phyloP scores from a whole-genome alignment of 2,797 vertebrate species.

The Alauda arvensis region DNA sequence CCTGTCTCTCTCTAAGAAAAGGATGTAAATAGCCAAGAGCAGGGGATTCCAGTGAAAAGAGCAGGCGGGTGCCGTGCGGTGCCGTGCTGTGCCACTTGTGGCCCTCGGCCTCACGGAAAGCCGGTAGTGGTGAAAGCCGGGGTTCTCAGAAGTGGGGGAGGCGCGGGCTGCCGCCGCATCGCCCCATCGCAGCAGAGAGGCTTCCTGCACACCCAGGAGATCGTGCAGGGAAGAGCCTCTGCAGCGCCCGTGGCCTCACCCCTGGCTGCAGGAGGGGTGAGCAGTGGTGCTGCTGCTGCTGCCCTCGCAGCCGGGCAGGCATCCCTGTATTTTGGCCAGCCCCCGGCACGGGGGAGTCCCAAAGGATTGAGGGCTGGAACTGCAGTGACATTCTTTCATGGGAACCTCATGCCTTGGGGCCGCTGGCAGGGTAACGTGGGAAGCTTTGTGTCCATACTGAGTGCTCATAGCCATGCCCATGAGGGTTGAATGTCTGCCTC shows the following conservation, averaged over 20 bases:
- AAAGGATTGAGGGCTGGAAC: not conserved
- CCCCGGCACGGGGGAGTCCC: fast-evolving
- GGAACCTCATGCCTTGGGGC: not conserved
- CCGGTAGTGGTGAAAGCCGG: slow-evolving; percentile 76
- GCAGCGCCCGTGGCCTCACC: not conserved
- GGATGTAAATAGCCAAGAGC: slow-evolving; percentile 52
- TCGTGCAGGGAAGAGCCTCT: slow-evolving; percentile 28
- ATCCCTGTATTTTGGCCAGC: not conserved
- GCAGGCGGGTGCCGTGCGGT: slow-evolving; percentile 39
- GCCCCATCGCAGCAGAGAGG: slow-evolving; percentile 51
- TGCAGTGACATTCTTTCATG: not conserved
- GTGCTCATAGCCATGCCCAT: not conserved
- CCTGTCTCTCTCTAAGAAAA: slow-evolving; percentile 71
- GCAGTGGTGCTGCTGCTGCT: fast-evolving
- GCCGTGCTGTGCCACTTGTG: not conserved
- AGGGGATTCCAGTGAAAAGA: slow-evolving; percentile 65
- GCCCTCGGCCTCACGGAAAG: slow-evolving; percentile 71
- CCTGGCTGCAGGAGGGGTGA: not conserved
- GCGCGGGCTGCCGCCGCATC: slow-evolving; percentile 59
- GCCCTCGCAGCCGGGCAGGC: not conserved
- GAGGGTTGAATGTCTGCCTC: not conserved
- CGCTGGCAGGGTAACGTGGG: not conserved
- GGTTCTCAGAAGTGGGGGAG: slow-evolving; percentile 77
- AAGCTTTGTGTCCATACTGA: not conserved
- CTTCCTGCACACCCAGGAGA: slow-evolving; percentile 61